A percentile compares a stretch with the other conserved stretches of the same genome.
Evolutionary conservation across 2,113 vertebrate species (phyloP).

Genomic region (Sinocyclocheilus anshuiensis): DNA sequence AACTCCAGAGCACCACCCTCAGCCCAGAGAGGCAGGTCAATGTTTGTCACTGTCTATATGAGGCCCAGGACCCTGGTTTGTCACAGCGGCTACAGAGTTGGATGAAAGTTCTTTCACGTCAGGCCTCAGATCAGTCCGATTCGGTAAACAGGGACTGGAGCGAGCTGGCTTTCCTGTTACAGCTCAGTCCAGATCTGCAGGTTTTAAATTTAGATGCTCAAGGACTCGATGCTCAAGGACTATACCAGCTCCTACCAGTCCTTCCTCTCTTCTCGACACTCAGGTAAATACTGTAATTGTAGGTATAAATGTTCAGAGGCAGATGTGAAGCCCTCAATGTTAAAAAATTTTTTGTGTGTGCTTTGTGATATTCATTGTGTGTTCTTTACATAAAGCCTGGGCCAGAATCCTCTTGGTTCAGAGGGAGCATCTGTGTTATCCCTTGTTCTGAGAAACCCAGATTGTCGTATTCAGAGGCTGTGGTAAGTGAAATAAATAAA

Average conservation of each 20-base stretch:
- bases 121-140: neutral
- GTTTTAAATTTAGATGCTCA: slow-evolving; percentile 57
- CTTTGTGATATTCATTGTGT: neutral
- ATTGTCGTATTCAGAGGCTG: slow-evolving; percentile 61
- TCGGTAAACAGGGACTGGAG: slow-evolving; percentile 56
- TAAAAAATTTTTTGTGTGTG: neutral
- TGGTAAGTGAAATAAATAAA: slow-evolving; percentile 51
- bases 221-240: slow-evolving; percentile 47
- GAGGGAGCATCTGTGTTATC: slow-evolving; percentile 59
- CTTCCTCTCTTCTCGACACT: slow-evolving; percentile 63
- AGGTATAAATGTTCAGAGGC: neutral
- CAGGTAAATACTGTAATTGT: slow-evolving; percentile 47
- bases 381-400: slow-evolving; percentile 49
- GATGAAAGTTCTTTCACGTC: slow-evolving; percentile 54
- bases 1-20: slow-evolving; percentile 51
- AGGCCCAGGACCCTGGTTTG: slow-evolving; percentile 60
- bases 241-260: slow-evolving; percentile 56
- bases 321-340: neutral
- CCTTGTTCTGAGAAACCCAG: slow-evolving; percentile 54
- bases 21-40: slow-evolving; percentile 61
- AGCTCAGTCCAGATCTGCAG: slow-evolving; percentile 58
- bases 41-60: slow-evolving; percentile 64
- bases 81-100: slow-evolving; percentile 47
- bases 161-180: slow-evolving; percentile 63
- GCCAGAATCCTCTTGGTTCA: slow-evolving; percentile 61